phyloP scores from a whole-genome alignment of 2,797 vertebrate genomes.

The Oophaga sylvatica region DNA sequence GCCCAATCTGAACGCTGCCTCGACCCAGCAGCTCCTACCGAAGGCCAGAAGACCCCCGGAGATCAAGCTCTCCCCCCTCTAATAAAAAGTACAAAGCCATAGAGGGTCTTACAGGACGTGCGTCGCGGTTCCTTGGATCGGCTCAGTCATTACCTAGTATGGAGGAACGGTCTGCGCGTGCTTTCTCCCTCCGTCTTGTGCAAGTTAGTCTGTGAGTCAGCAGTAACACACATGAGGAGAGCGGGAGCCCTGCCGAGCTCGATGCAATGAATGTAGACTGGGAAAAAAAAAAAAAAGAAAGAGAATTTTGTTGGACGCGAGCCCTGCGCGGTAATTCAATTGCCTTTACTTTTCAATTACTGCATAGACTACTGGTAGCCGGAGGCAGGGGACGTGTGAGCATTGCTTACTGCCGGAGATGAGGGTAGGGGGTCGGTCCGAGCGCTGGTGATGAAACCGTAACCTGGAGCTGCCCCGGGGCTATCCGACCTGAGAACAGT shows the following conservation, averaged over 20 bases:
- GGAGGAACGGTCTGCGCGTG: constrained; percentile 69
- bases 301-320: constrained; percentile 67
- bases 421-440: background rate
- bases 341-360: constrained; percentile 71
- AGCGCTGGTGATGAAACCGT: background rate
- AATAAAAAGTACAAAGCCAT: constrained; percentile 62
- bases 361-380: constrained; percentile 71
- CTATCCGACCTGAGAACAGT: background rate
- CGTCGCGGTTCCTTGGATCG: constrained; percentile 66
- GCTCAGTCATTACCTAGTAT: constrained; percentile 70
- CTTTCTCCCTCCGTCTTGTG: constrained; percentile 69
- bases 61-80: constrained; percentile 35
- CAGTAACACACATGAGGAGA: constrained; percentile 72
- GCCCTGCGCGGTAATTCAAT: constrained; percentile 67
- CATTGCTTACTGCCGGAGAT: constrained; percentile 64
- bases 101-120: constrained; percentile 69
- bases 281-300: constrained; percentile 49
- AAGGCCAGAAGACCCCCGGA: background rate
- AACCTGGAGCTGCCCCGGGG: background rate
- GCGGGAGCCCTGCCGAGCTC: constrained; percentile 72
- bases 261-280: constrained; percentile 69
- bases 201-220: constrained; percentile 77
- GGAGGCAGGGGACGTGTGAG: constrained; percentile 64
- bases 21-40: background rate
- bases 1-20: background rate